Base-by-base conservation (phyloP, 2,113 vertebrate genomes). In the Ivindomyrus marchei region DNA sequence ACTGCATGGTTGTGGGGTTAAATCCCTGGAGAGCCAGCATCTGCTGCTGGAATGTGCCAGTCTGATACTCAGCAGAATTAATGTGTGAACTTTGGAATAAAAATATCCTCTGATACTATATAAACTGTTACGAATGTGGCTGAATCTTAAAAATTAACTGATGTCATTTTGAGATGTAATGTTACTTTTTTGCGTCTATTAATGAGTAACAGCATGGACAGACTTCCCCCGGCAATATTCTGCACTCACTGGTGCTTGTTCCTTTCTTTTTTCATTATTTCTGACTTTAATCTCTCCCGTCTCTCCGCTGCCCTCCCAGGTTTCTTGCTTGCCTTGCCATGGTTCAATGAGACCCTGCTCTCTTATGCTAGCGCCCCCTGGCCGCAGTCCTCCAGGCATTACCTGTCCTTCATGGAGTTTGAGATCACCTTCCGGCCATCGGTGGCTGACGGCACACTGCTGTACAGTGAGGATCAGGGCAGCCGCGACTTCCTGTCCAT, bases 381-480 rank as follows among this genome's bases (percentile, higher is more conserved):
- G 98, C 98, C 98, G 13, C 96, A 97, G 94, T 95, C 96, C 91
- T 93, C 96, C 31, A 97, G 96, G 93, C 96, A 96, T 89, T 99
- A 98, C 89, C 96, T 99, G 90, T 99, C 98, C 91, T 99, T 99
- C 93, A 98, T 95, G 95, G 98, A 99, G 95, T 98, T 99, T 88
- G 97, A 99, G 93, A 92, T 99, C 90, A 97, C 96, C 0, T 98
- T 99, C 92, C 94, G 93, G 36, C 98, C 98, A 0, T 96, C 96
- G 24, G 62, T 91, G 1, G 94, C 94, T 0, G 96, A 97, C 0
- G 98, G 98, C 1, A 96, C 96, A 58, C 95, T 99, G 90, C 94
- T 99, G 62, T 99, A 99, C 95, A 98, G 97, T 86, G 97, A 98
- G 0, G 98, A 99, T n/a, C 93, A 93, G 0, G 93, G 90, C 93